phyloP scores from a whole-genome alignment of 2,888 invertebrate species.

The Rhaphigaster nebulosa region DNA sequence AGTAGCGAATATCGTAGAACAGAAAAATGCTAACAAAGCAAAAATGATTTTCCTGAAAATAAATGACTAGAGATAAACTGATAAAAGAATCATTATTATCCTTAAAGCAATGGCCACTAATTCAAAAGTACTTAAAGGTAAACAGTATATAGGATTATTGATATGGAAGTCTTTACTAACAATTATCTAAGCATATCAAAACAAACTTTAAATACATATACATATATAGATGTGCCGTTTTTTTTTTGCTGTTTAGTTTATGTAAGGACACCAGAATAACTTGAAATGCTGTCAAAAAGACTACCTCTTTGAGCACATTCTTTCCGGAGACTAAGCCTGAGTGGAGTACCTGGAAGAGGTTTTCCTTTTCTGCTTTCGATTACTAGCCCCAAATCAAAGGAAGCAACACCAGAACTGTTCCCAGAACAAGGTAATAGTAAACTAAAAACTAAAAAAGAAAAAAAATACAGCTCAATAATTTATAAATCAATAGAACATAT shows the following conservation, averaged over 20 bases:
- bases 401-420: conserved; percentile 88
- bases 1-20: no score
- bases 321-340: conserved; percentile 89
- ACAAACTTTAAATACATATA: no score
- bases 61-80: no score
- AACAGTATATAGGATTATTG: neutral
- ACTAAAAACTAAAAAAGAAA: conserved; percentile 80
- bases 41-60: no score
- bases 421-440: conserved; percentile 89
- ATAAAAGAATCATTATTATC: no score
- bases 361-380: conserved; percentile 85
- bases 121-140: neutral
- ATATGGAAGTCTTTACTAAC: no score
- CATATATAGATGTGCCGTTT: no score
- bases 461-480: neutral
- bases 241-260: no score
- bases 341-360: conserved; percentile 87
- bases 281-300: neutral
- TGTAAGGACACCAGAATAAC: neutral
- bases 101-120: neutral
- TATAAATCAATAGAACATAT: neutral
- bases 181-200: no score
- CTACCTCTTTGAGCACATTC: conserved; percentile 94
- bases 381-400: conserved; percentile 87
- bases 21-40: no score